Evolutionary conservation across 1,140 invertebrate species (phyloP).

Genomic region (Nymphalis io): DNA sequence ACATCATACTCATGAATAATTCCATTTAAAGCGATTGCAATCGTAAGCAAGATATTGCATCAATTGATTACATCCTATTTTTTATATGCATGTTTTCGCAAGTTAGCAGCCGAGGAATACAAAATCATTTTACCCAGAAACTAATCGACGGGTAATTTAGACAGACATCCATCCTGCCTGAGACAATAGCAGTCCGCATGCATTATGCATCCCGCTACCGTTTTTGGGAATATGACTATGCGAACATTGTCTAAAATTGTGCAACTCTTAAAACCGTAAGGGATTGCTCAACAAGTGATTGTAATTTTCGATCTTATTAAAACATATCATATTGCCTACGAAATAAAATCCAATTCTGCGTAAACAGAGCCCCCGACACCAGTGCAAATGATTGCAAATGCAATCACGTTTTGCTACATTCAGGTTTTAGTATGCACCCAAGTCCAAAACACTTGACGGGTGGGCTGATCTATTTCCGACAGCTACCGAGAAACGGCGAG

Average conservation of each 20-base stretch:
- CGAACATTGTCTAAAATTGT: conserved; percentile 40
- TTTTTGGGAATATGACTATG: conserved; percentile 47
- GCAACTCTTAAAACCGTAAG: conserved; percentile 32
- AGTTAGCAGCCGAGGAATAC: conserved; percentile 48
- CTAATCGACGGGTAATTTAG: conserved; percentile 66
- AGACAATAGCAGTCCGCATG: conserved; percentile 51
- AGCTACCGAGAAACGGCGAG: conserved; percentile 54
- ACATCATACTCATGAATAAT: conserved; percentile 9
- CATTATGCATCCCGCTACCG: conserved; percentile 52
- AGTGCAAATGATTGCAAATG: conserved; percentile 33
- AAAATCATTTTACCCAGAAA: conserved; percentile 57
- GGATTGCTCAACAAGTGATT: conserved; percentile 20
- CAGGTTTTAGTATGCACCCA: conserved; percentile 29
- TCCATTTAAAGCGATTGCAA: conserved; percentile 8
- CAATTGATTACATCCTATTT: conserved; percentile 52
- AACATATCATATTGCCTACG: background rate
- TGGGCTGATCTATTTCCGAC: conserved; percentile 73
- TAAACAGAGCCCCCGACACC: background rate
- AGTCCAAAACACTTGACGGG: conserved; percentile 48
- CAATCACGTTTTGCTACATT: conserved; percentile 35
- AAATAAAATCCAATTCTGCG: background rate
- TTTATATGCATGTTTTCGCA: conserved; percentile 37
- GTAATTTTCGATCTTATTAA: background rate
- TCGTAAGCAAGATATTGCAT: conserved; percentile 23
- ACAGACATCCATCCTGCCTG: conserved; percentile 56